A percentile compares a stretch with the other conserved stretches of the same genome.
phyloP scores from a whole-genome alignment of 2,888 invertebrate species.

The Ctena decussata region DNA sequence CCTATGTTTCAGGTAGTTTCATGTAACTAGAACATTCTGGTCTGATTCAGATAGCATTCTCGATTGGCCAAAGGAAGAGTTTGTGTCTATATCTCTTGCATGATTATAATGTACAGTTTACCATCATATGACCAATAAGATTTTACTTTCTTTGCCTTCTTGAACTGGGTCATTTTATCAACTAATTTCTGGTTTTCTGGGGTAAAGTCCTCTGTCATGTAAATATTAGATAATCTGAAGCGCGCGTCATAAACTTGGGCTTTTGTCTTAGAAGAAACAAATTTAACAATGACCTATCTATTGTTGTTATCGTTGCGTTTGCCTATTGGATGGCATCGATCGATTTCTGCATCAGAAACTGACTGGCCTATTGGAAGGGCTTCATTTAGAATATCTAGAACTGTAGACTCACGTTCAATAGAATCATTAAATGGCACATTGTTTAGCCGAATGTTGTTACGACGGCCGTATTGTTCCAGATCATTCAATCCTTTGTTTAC shows the following conservation, averaged over 20 bases:
- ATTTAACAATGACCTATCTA: not conserved
- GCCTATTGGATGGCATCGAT: not conserved
- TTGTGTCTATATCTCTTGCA: too few species aligned
- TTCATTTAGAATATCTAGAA: not conserved
- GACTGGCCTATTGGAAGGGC: not conserved
- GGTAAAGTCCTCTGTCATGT: conserved; percentile 3
- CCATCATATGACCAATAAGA: not conserved
- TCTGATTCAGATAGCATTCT: too few species aligned
- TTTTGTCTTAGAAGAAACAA: not conserved
- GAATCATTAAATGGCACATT: not conserved
- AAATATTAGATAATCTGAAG: not conserved
- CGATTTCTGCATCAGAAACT: not conserved
- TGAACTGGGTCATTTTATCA: not conserved
- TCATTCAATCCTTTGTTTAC: not conserved
- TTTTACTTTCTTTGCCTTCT: not conserved
- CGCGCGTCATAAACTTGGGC: not conserved
- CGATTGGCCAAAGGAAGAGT: too few species aligned
- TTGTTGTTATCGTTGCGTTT: not conserved
- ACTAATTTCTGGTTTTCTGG: not conserved
- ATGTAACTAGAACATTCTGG: too few species aligned
- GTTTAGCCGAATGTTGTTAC: not conserved
- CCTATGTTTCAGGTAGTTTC: too few species aligned
- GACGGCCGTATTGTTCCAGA: not conserved
- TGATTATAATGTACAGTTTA: too few species aligned
- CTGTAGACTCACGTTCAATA: not conserved